Percentiles rank a stretch among this genome's conserved stretches.
Evolutionary conservation across 2,888 invertebrate species (phyloP).

Genomic region (Ormyrus thymus): DNA sequence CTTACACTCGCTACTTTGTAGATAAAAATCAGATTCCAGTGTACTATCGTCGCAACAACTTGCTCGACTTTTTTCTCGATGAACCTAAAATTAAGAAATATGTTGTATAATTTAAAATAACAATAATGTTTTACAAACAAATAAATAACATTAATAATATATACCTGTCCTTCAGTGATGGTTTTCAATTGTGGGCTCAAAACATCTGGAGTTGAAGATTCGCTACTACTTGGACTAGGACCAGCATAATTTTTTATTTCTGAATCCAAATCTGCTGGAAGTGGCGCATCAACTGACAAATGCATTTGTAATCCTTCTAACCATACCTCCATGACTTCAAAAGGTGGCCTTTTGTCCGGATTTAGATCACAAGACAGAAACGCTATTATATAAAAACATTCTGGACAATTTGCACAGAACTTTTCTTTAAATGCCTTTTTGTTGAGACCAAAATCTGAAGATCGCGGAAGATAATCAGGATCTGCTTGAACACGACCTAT

Average conservation of each 20-base stretch:
- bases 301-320: slow-evolving; percentile 86
- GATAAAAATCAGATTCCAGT: slow-evolving; percentile 67
- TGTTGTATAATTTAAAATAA: slow-evolving; percentile 2
- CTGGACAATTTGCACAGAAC: slow-evolving; percentile 90
- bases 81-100: slow-evolving; percentile 58
- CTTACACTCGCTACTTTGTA: slow-evolving; percentile 57
- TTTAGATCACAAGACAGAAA: slow-evolving; percentile 93
- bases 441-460: slow-evolving; percentile 94
- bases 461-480: slow-evolving; percentile 94
- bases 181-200: slow-evolving; percentile 77
- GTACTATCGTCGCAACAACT: slow-evolving; percentile 71
- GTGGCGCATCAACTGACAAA: slow-evolving; percentile 79
- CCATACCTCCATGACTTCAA: slow-evolving; percentile 94
- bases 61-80: slow-evolving; percentile 69
- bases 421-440: slow-evolving; percentile 89
- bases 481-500: slow-evolving; percentile 96
- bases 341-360: slow-evolving; percentile 93
- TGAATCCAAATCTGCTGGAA: slow-evolving; percentile 82
- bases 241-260: slow-evolving; percentile 85
- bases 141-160: not conserved
- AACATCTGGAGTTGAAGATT: slow-evolving; percentile 79
- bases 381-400: slow-evolving; percentile 90
- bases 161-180: slow-evolving; percentile 76
- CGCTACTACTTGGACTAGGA: slow-evolving; percentile 78
- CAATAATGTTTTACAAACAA: not conserved